Base-by-base conservation (phyloP, 2,888 invertebrate genomes). In the Myopa testacea region DNA sequence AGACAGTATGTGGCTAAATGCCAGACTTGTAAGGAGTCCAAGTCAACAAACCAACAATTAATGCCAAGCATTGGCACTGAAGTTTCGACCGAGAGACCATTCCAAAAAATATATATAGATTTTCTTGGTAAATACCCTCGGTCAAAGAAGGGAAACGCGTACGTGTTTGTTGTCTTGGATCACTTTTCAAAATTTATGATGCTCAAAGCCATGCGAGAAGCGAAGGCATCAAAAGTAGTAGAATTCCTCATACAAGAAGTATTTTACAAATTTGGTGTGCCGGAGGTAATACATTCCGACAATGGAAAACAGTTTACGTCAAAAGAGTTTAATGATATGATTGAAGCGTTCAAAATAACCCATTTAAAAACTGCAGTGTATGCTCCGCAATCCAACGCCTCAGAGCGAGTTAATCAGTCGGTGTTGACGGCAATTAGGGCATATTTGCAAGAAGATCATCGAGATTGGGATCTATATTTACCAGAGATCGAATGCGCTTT, bases 401-500 rank as follows among this genome's bases (percentile, higher is more conserved):
- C 67, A 16, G 67, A 68, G 16, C 10, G 67, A 1, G 67, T 68
- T 1, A 68, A 68, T 19, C 67, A 68, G 4, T 68, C 67, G 0
- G 4, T 68, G 1, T 50, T 69, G 6, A 16, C 52, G 2, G 60
- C 71, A 1, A 72, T 72, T 10, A 10, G 58, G 10, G 71, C 71
- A 7, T 72, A 72, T 8, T 6, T 72, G 58, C n/a, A 72, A 4
- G 10, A n/a, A 4, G 58, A 72, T 40, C 71, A 72, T 10, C 4
- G 71, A 5, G 55, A 72, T 14, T 72, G 55, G 60, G 60, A 72
- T 55, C 14, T 60, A 4, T 60, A 58, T 16, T n/a, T 72, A 5
- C 16, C 71, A 4, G 55, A 72, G 19, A 72, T 72, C n/a, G 34
- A 72, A 55, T 72, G 71, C 14, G 71, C 71, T 1, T 1, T 72